A percentile compares a stretch with the other conserved stretches of the same genome.
Evolutionary conservation across 2,113 vertebrate species (phyloP).

Genomic region (Ctenomys sociabilis): DNA sequence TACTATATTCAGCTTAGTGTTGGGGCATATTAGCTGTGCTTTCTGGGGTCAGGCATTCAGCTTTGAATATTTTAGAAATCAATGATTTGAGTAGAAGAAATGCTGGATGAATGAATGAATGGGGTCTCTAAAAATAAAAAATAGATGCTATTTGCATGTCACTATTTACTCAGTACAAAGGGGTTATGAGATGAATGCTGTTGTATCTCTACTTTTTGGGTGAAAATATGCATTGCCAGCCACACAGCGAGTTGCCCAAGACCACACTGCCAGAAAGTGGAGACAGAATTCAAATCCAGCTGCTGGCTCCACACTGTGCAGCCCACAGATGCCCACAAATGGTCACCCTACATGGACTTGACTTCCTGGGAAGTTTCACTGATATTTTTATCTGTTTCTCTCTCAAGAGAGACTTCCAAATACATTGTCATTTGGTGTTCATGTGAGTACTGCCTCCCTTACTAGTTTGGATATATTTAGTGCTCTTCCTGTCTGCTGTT

Average conservation of each 20-base stretch:
- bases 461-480: background rate
- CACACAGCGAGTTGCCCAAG: background rate
- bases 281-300: background rate
- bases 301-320: background rate
- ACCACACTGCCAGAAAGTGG: background rate
- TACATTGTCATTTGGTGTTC: background rate
- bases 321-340: background rate
- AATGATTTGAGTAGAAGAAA: background rate
- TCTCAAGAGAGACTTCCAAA: background rate
- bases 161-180: background rate
- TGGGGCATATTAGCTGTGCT: background rate
- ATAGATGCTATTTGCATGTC: background rate
- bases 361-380: background rate
- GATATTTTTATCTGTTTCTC: constrained; percentile 5
- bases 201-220: background rate
- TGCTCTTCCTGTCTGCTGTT: background rate
- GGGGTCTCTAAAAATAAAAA: background rate
- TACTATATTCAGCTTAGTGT: background rate
- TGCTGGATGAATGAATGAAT: background rate
- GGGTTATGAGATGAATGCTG: background rate
- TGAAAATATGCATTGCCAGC: background rate
- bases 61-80: constrained; percentile 4
- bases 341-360: background rate
- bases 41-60: background rate
- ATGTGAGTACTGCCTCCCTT: background rate